These are phyloP conservation scores for Periparus ater DNA, from an alignment of 2,797 vertebrate genomes.

Conservation along the genomic window DNA sequence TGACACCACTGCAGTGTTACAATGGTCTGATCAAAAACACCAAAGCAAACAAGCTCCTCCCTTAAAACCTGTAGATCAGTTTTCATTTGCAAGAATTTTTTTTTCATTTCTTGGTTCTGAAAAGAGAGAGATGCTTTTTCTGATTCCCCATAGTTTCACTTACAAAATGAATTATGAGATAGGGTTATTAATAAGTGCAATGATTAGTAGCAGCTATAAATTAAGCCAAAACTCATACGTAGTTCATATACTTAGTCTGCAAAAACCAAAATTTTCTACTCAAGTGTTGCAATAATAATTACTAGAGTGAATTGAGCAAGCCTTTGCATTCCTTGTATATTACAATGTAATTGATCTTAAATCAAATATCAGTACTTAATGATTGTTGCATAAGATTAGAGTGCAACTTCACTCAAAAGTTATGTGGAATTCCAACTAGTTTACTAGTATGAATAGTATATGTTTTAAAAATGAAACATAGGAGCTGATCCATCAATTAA, in stretches of 20 bases:
- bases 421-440: neutral
- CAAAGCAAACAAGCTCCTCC: neutral
- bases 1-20: neutral
- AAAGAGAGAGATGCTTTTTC: neutral
- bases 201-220: neutral
- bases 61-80: neutral
- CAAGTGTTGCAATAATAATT: neutral
- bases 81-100: neutral
- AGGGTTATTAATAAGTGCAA: neutral
- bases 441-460: neutral
- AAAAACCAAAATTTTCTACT: neutral
- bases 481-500: neutral
- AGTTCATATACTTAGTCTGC: neutral
- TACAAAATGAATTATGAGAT: neutral
- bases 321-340: neutral
- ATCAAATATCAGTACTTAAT: neutral
- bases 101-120: neutral
- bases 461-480: neutral
- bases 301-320: neutral
- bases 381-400: neutral
- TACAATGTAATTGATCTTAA: neutral
- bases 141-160: neutral
- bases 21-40: neutral
- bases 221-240: neutral
- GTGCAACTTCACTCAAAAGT: neutral